Evolutionary conservation across 2,888 invertebrate genomes (phyloP).

Genomic region (Anaspis maculata): DNA sequence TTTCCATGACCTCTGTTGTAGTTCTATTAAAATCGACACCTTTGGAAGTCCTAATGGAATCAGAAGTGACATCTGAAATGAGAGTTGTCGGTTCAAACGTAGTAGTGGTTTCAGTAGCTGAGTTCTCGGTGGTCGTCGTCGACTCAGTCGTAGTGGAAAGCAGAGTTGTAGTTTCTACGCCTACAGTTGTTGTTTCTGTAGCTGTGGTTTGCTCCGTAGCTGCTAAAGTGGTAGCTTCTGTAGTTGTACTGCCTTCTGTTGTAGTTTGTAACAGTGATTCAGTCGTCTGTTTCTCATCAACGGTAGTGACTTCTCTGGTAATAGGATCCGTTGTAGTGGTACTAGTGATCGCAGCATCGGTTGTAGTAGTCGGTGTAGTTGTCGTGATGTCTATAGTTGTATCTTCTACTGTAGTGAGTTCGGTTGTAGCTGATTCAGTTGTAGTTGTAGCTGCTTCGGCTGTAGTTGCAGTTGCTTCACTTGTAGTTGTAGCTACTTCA

Average conservation of each 20-base stretch:
- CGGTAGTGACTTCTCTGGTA: background rate
- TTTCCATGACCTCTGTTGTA: constrained; percentile 1
- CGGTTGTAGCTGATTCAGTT: constrained; percentile 21
- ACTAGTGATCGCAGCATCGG: constrained; percentile 6
- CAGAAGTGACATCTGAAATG: no score
- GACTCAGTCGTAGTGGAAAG: no score
- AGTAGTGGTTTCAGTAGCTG: no score
- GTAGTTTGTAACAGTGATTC: no score
- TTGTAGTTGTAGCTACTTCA: constrained; percentile 1
- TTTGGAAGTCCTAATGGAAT: background rate
- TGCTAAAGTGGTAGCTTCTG: no score
- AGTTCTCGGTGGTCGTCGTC: no score
- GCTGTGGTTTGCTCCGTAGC: constrained; percentile 27
- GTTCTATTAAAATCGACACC: constrained; percentile 8
- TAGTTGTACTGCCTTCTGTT: no score
- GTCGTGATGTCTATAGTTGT: constrained; percentile 3
- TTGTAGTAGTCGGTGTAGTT: constrained; percentile 20
- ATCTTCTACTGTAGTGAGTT: constrained; percentile 2
- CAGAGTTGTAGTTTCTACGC: constrained; percentile 7
- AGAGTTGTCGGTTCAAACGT: no score
- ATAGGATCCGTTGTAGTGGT: background rate
- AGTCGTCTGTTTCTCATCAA: background rate
- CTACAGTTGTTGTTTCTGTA: constrained; percentile 29
- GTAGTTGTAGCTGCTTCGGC: constrained; percentile 3
- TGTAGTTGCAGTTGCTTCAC: constrained; percentile 1